Evolutionary conservation across 2,113 vertebrate genomes (phyloP).

Genomic region (Alosa alosa): DNA sequence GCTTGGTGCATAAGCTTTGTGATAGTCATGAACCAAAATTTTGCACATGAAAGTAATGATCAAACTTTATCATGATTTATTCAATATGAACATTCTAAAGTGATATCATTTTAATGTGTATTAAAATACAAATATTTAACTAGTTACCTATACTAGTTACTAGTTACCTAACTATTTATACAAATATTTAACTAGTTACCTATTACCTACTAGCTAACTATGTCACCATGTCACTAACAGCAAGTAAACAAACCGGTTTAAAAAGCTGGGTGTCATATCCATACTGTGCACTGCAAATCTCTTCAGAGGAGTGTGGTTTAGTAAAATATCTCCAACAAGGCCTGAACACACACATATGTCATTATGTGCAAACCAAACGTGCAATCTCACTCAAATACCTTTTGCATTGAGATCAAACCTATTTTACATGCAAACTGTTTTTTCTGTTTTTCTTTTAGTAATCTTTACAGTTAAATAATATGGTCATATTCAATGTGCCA

Average conservation of each 20-base stretch:
- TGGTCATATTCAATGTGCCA: not conserved
- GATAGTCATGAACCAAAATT: no score
- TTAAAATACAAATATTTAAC: not conserved
- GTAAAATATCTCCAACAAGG: conserved; percentile 65
- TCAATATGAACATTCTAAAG: no score
- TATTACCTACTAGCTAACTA: no score
- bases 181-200: not conserved
- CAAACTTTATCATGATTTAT: not conserved
- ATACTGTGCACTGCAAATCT: conserved; percentile 64
- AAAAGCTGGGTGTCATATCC: conserved; percentile 67
- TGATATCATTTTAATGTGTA: no score
- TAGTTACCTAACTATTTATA: conserved; percentile 13
- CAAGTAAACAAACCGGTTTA: conserved; percentile 57
- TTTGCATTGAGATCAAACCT: not conserved
- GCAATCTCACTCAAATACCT: no score
- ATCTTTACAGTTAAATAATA: not conserved
- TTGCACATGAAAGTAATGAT: no score
- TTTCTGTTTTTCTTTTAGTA: not conserved
- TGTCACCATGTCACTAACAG: not conserved
- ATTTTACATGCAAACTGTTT: not conserved
- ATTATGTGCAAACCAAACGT: no score
- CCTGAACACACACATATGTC: conserved; percentile 48
- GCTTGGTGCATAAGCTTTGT: no score
- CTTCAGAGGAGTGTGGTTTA: conserved; percentile 63
- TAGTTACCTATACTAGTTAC: no score